Base-by-base conservation (phyloP, 2,888 invertebrate species). In the Lordiphosa andalusiaca region DNA sequence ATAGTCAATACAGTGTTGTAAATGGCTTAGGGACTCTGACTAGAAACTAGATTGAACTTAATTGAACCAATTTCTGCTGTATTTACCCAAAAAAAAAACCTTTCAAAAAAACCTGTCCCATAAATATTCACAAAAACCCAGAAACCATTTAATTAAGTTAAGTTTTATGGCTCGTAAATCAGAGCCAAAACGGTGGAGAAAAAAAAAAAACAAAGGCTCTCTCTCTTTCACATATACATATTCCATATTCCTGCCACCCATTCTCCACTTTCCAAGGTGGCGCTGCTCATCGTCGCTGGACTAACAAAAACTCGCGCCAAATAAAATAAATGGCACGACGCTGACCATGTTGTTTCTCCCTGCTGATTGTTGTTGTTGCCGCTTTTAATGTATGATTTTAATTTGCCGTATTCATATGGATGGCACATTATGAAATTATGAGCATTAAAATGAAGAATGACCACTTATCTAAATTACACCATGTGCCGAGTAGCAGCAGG, bases 391-490 rank as follows among this genome's bases (percentile, higher is more conserved):
- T 53, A 62, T 58, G 78, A 56, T 76, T 67, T 83, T 65, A 73
- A 83, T 73, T 84, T 66, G 52, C 40, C 67, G 36, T 46, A 9
- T 58, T 44, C 23, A 74, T 84, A 77, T 84, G 84, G 71, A 76
- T 64, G 73, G 78, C 80, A 83, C 84, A 87, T 84, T 85, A 83
- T 84, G 86, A 86, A 83, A 87, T 83, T 84, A 78, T 82, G 84
- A 84, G 85, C 85, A 87, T 87, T 88, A 85, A 85, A 86, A 89
- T 89, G 90, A 89, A 80, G 87, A 82, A 89, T 88, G 89, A 86
- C 90, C 90, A 89, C 89, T 89, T 89, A 89, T 86, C 88, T 80
- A 89, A 89, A 89, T 89, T 89, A 88, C 86, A 88, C 88, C 78
- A 84, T 76, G 76, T 76, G 75, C 69, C 69, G 65, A 19, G 13